phyloP scores from a whole-genome alignment of 2,797 vertebrate genomes.

The Megalops cyprinoides region DNA sequence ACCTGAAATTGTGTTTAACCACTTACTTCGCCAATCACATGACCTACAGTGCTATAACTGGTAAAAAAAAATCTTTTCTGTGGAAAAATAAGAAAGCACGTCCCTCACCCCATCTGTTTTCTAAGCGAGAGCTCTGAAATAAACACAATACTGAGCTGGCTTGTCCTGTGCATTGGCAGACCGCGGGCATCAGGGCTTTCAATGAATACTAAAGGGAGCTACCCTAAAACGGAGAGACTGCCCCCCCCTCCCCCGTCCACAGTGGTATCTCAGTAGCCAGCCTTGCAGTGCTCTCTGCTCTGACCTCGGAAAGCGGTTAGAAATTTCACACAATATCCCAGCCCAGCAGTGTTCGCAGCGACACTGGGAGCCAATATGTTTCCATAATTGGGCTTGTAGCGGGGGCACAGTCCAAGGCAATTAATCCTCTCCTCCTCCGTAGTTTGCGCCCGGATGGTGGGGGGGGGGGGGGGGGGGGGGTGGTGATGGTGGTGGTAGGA shows the following conservation, averaged over 20 bases:
- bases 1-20: too few species aligned
- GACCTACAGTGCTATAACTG: too few species aligned
- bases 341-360: conserved; percentile 94
- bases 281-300: conserved; percentile 75
- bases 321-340: conserved; percentile 99
- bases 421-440: conserved; percentile 97
- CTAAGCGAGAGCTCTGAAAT: too few species aligned
- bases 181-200: too few species aligned
- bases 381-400: conserved; percentile 97
- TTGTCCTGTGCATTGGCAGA: too few species aligned
- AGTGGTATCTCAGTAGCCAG: conserved; percentile 70
- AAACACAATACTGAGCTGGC: too few species aligned
- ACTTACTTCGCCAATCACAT: too few species aligned
- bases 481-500: conserved; percentile 50
- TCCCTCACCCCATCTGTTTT: too few species aligned
- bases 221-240: conserved; percentile 24
- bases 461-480: conserved; percentile 82
- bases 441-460: conserved; percentile 91
- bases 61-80: too few species aligned
- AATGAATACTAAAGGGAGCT: too few species aligned
- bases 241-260: neutral
- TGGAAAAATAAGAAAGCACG: too few species aligned
- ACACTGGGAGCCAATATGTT: conserved; percentile 95
- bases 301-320: conserved; percentile 87
- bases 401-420: conserved; percentile 98